Evolutionary conservation across 2,113 vertebrate genomes (phyloP), one percentile per base, ranked within the genome.

Genomic region (Actinemys pallida): DNA sequence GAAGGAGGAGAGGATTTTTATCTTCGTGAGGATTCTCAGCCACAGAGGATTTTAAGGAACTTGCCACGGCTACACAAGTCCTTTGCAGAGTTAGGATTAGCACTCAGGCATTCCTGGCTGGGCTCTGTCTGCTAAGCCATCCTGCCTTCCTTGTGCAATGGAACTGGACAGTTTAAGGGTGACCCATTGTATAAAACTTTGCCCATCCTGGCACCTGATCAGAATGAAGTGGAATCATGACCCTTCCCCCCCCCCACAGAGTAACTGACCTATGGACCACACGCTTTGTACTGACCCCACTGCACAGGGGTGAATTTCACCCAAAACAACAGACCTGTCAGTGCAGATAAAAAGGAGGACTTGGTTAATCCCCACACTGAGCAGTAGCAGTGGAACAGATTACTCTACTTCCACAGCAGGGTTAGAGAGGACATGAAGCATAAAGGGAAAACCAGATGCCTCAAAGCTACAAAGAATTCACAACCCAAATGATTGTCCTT

Each of bases 1-100:
- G 53, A 91, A 83, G 92, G 47, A 42, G 84, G 45, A 90, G 54
- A 90, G 69, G 45, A 42, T 25, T 96, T 96, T 96, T 14, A 94
- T 94, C 93, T 80, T 82, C 5, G 53, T 35, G 3, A 0, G 0
- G 80, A 54, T 49, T 84, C 72, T 88, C 0, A 0, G 85, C 81
- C 94, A 59, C 93, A n/a, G 50, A 54, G 53, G 56, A 11, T 47
- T 56, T 72, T 1, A 19, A 0, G 50, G 83, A 94, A 20, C 54
- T 84, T 3, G 87, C 89, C 79, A 81, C 12, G 93, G 94, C 93
- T 8, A 2, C 6, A 1, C 1, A 0, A 1, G 53, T 87, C 93
- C 93, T 95, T 59, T 83, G 39, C 8, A 3, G 78, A 47, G 81
- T 25, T 0, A 0, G 65, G 92, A 49, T 3, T 53, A 49, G 83